A percentile compares a stretch with the other conserved stretches of the same genome.
These are phyloP conservation scores for Aurelia sp. DNA, from an alignment of 30 jellyfish, hydroid and myxozoan species.

Conservation along the genomic window DNA sequence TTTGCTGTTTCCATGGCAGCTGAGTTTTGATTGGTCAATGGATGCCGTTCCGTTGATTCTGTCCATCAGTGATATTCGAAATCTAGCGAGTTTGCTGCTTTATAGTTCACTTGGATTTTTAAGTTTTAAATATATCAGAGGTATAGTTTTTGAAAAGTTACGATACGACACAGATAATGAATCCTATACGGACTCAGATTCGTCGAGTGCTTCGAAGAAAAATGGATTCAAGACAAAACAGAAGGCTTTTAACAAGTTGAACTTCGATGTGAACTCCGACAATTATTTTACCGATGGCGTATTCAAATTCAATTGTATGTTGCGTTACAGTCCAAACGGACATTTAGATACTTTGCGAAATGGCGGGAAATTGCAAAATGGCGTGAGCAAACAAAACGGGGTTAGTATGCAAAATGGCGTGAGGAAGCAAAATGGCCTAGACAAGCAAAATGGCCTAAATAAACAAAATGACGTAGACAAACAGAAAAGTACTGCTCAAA, in stretches of 20 bases:
- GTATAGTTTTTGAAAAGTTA: background rate
- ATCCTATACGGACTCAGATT: background rate
- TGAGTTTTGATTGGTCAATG: slow-evolving; percentile 98
- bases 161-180: background rate
- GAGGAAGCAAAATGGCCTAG: too few species aligned
- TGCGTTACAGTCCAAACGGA: too few species aligned
- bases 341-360: too few species aligned
- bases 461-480: too few species aligned
- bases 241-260: background rate
- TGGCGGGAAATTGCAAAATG: too few species aligned
- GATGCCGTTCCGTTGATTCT: slow-evolving; percentile 83
- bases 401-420: too few species aligned
- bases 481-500: too few species aligned
- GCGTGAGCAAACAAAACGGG: too few species aligned
- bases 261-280: too few species aligned
- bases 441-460: background rate
- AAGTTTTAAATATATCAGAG: background rate
- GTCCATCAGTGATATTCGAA: slow-evolving; percentile 52
- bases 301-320: too few species aligned
- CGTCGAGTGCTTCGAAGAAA: slow-evolving; percentile 4
- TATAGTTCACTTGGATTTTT: slow-evolving; percentile 20
- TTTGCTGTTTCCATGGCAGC: slow-evolving; percentile 89
- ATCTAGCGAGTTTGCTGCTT: slow-evolving; percentile 34
- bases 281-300: too few species aligned
- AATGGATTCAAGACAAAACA: background rate